A percentile compares a stretch with the other conserved stretches of the same genome.
Conservation (phyloP, 1,140 invertebrate genomes). For the Drosophila nasuta region DNA sequence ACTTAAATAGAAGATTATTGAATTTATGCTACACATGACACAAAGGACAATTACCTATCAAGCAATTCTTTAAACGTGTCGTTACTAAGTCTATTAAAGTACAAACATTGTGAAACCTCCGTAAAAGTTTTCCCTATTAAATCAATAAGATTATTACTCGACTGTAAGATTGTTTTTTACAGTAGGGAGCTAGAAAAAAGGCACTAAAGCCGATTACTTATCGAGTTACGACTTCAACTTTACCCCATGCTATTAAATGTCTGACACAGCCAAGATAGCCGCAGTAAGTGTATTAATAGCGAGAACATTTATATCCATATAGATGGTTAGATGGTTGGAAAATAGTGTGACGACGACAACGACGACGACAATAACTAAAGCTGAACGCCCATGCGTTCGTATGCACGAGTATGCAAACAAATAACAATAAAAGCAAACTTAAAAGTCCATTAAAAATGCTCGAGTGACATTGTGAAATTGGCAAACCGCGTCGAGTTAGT, state of each 20-base stretch:
- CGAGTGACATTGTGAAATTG: constrained; percentile 73
- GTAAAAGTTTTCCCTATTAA: not conserved
- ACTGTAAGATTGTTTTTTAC: not conserved
- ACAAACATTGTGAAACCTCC: too few relatives aligned
- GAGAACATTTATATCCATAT: constrained; percentile 24
- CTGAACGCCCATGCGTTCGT: constrained; percentile 25
- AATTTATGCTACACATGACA: too few relatives aligned
- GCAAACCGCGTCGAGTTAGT: constrained; percentile 65
- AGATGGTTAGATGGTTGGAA: not conserved
- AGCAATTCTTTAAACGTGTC: not conserved
- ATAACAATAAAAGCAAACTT: constrained; percentile 78
- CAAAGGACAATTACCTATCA: not conserved
- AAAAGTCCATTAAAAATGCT: constrained; percentile 82
- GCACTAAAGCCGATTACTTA: not conserved
- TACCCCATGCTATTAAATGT: not conserved
- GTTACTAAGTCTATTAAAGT: too few relatives aligned
- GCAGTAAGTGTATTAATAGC: not conserved
- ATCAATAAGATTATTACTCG: constrained; percentile 3
- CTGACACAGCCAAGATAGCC: not conserved
- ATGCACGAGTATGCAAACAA: constrained; percentile 35
- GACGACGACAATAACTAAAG: constrained; percentile 27
- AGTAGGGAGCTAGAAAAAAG: not conserved
- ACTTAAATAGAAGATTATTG: too few relatives aligned
- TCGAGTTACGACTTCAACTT: not conserved
- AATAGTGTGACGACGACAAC: constrained; percentile 27